Base-by-base conservation (phyloP, 1,140 invertebrate genomes). In the Drosophila athabasca region DNA sequence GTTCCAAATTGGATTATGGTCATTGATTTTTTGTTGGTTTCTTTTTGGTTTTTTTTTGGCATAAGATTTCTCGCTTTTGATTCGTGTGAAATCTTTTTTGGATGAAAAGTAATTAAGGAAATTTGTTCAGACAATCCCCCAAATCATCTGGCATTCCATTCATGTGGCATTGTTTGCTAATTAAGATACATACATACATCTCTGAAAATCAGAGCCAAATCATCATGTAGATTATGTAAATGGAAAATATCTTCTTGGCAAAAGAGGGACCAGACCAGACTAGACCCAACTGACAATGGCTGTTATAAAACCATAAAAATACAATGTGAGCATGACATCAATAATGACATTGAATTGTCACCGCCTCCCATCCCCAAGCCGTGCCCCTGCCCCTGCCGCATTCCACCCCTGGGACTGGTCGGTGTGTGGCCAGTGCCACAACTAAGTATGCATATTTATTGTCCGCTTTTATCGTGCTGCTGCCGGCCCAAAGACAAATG, bases 261-360 rank as follows among this genome's bases (percentile, higher is more conserved):
- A 22, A 66, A 24, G 22, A 13, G 46, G 19, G 15, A 29, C 46
- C 15, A 24, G 2, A 35, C 46, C 51, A 26, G 15, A 29, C 46
- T 13, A 24, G 22, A 35, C 46, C 51, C 19, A 43, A 54, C 44
- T 41, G 77, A 5, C 24, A 65, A 39, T 39, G 65, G 70, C 24
- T 24, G 24, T 78, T 87, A 78, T 84, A 79, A 84, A 84, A 73
- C 67, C 80, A 69, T 73, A 64, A 57, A 62, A 73, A 72, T 67
- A 62, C 61, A 73, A 76, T 39, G 35, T 54, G 65, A 71, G 71
- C 78, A 79, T 88, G 83, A 88, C 83, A 88, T 88, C 83, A 88
- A 88, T 79, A 71, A 83, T 88, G 83, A 83, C 83, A 89, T 89
- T 88, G 83, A 88, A 88, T 87, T 76, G 65, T 59, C 51, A 41